Base-by-base conservation (phyloP, 1,140 invertebrate species). In the Hestina assimilis region DNA sequence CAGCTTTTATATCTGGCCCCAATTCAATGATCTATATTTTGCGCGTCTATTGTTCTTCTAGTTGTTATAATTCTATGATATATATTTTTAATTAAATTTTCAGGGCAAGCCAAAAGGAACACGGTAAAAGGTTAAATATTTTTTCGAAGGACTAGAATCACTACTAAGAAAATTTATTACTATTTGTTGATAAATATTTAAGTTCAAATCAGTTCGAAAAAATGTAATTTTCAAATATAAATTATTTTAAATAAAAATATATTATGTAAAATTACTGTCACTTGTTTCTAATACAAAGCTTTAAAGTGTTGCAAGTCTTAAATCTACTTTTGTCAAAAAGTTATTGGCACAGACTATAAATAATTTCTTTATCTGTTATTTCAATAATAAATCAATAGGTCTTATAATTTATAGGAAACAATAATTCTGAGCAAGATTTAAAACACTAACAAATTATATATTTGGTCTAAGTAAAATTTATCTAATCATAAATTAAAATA, bases 391-490 rank as follows among this genome's bases (percentile, higher is more conserved):
- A 4, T 19, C 19, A 45, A 21, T 48, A 48, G 7, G 33, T 41
- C 53, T 56, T 56, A 56, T 26, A 40, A 56, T 47, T 26, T 47
- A 56, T 56, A 56, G 53, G 53, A 56, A 56, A 56, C 43, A 41
- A 40, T 51, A 51, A 20, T 40, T 55, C 53, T 56, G 53, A 56
- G 53, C 53, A 28, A 6, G 23, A 14, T 56, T 35, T 56, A 29
- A 46, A 41, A 47, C 20, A 54, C 29, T 42, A 54, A 54, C 41
- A 45, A 54, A 54, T 53, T 15, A 53, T 31, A 53, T 54, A 35
- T 40, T 56, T 47, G 47, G 11, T 51, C 12, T 47, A 47, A 46
- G 31, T 46, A 46, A 47, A n/a, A 47, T 56, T 56, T 38, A 46
- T 38, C 41, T 38, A 55, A 28, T 31, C 28, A 21, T 8, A 38